Evolutionary conservation across 2,888 invertebrate species (phyloP), one percentile per base, ranked within the genome.

Genomic region (Xestia ashworthii): DNA sequence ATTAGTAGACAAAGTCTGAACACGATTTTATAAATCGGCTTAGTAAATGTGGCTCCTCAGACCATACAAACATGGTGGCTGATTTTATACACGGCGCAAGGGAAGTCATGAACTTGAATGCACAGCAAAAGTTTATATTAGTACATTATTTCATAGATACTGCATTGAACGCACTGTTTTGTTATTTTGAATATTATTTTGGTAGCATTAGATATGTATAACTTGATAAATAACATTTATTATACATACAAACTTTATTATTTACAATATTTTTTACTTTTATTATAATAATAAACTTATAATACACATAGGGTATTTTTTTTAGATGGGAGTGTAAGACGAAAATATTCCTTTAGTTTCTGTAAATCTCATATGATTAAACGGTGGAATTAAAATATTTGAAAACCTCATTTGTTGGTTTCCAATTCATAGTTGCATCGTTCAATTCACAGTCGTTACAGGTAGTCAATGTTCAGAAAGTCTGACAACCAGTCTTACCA

Each of bases 221-320:
- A 44, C 44, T 22, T 50, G 64, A 55, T 71, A 71, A 48, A 66
- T 71, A 60, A 48, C 22, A 44, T 44, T 38, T 55, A 68, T 44
- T 50, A 46, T 25, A 53, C 83, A 55, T 79, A 81, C 83, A 71
- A 83, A 81, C 71, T 83, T 79, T 83, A 83, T 68, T 81, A 81
- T 81, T 62, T 83, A 81, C 80, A 81, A 67, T 70, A 8, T 8
- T 32, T 74, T 71, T 79, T 81, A 2, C 1, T 60, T 58, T 16
- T n/a, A 48, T 53, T 22, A 41, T 48, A n/a, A 41, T 19, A 48
- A 62, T 32, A 32, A 32, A 32, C 32, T 32, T 32, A 32, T 41
- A 53, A 16, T 65, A 53, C 0, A 41, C 5, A 25, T 3, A 25
- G 5, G n/a, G 25, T 48, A 46, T 25, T 8, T 50, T 19, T 38